A percentile compares a stretch with the other conserved stretches of the same genome.
Evolutionary conservation across 2,797 vertebrate species (phyloP).

Genomic region (Philypnodon macrostomus): DNA sequence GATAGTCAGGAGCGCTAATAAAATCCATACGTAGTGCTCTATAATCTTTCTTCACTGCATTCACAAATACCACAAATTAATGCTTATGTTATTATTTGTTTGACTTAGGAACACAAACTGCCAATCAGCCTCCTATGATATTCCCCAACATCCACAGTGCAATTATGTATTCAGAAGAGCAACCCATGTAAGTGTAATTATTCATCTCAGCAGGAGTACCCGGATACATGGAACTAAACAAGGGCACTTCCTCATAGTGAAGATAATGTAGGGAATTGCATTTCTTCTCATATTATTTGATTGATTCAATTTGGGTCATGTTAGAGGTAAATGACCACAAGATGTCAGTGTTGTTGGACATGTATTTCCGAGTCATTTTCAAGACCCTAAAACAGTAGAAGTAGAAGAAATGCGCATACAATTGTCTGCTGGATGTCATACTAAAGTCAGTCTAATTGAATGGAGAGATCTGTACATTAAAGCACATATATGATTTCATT

Average conservation of each 20-base stretch:
- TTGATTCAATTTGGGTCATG: slow-evolving; percentile 36
- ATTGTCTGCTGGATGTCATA: slow-evolving; percentile 45
- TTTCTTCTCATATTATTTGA: slow-evolving; percentile 22
- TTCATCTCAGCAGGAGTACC: slow-evolving; percentile 33
- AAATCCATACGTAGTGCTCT: too few relatives aligned
- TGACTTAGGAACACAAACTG: slow-evolving; percentile 1
- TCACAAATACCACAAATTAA: not conserved
- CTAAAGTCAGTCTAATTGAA: slow-evolving; percentile 49
- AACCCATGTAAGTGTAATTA: slow-evolving; percentile 35
- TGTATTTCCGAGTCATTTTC: slow-evolving; percentile 25
- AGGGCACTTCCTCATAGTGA: slow-evolving; percentile 18
- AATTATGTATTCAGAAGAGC: slow-evolving; percentile 36
- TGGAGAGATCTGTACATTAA: slow-evolving; percentile 38
- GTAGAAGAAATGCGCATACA: slow-evolving; percentile 22
- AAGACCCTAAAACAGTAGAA: slow-evolving; percentile 31
- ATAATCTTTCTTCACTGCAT: too few relatives aligned
- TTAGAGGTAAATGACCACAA: slow-evolving; percentile 53
- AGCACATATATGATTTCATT: too few relatives aligned
- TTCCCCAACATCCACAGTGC: slow-evolving; percentile 3
- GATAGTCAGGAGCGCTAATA: too few relatives aligned
- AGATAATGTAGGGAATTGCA: slow-evolving; percentile 12
- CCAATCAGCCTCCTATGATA: slow-evolving; percentile 6
- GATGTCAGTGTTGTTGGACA: slow-evolving; percentile 64
- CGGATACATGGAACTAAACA: slow-evolving; percentile 43
- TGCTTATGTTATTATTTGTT: not conserved